These are phyloP conservation scores for Perdita meconis DNA, from an alignment of 2,888 invertebrate species.

Conservation along the genomic window DNA sequence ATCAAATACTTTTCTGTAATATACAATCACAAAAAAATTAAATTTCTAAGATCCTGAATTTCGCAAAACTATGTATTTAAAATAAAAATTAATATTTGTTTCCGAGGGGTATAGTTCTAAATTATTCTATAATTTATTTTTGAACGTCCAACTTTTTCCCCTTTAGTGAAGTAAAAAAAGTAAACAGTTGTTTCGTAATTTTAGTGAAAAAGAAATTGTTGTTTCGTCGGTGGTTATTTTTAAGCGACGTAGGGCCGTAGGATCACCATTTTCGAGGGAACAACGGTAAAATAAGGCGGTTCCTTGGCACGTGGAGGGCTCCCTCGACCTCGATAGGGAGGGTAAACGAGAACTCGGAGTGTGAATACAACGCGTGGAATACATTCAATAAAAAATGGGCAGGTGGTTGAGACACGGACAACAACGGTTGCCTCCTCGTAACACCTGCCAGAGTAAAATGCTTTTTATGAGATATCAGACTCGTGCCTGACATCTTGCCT, in stretches of 20 bases:
- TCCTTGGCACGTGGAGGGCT: slow-evolving; percentile 53
- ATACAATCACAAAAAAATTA: too few relatives aligned
- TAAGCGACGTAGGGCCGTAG: not conserved
- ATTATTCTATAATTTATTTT: too few relatives aligned
- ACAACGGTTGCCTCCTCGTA: slow-evolving; percentile 62
- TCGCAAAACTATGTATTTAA: too few relatives aligned
- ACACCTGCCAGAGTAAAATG: slow-evolving; percentile 74
- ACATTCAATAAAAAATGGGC: slow-evolving; percentile 63
- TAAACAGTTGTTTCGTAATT: too few relatives aligned
- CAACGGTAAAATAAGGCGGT: slow-evolving; percentile 28
- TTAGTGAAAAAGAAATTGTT: not conserved
- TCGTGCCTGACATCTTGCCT: slow-evolving; percentile 56
- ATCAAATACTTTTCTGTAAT: too few relatives aligned
- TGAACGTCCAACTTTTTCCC: too few relatives aligned
- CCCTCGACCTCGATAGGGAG: slow-evolving; percentile 22
- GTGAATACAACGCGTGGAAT: slow-evolving; percentile 66
- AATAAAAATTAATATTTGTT: too few relatives aligned
- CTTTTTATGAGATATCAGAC: slow-evolving; percentile 63
- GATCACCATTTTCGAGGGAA: slow-evolving; percentile 7
- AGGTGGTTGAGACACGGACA: slow-evolving; percentile 69
- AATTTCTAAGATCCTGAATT: too few relatives aligned
- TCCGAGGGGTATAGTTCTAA: too few relatives aligned
- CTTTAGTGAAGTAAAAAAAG: too few relatives aligned
- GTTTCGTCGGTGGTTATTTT: not conserved
- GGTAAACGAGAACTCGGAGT: slow-evolving; percentile 63